Base-by-base conservation (phyloP, 2,113 vertebrate genomes). In the Lycaon pictus region DNA sequence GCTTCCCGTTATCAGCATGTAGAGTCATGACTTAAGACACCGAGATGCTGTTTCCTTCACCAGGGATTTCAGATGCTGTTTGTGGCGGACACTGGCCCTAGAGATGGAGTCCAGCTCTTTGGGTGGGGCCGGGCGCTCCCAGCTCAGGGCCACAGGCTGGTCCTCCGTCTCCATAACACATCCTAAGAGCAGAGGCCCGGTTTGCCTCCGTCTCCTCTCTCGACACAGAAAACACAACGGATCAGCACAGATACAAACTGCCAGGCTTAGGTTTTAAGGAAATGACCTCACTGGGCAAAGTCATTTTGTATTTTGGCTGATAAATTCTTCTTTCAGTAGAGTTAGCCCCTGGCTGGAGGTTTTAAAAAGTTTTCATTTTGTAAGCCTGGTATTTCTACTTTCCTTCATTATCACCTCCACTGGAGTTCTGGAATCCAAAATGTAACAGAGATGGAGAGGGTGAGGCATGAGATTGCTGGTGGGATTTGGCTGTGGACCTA, bases 381-480 rank as follows among this genome's bases (percentile, higher is more conserved):
- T 55, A 65, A 5, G 3, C 67, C 71, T 56, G 82, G 19, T 48
- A 43, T 43, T 77, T 95, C 48, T 85, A 2, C n/a, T 92, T 91
- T 83, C 60, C 56, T 88, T 83, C n/a, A 0, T 88, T 85, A 79
- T 35, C 37, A 15, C 69, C 83, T 96, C 37, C 51, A 2, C 55
- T 76, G 48, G 27, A 88, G 72, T 91, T 93, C 13, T 67, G 69
- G 77, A 71, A 93, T 77, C 76, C 25, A 25, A 71, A 94, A 53
- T 53, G 35, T 93, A 29, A 60, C 48, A 63, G 53, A 11, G 90
- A 58, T 29, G 67, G 32, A 35, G 93, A 85, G 71, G 88, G 32
- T 60, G 58, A 55, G 63, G 53, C 58, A n/a, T 4, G 65, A 87
- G 80, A 35, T 79, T 71, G 80, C 43, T 88, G 60, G 58, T 81